These are phyloP conservation scores for Oncorhynchus gorbuscha DNA, from an alignment of 2,113 vertebrate species.

Conservation along the genomic window DNA sequence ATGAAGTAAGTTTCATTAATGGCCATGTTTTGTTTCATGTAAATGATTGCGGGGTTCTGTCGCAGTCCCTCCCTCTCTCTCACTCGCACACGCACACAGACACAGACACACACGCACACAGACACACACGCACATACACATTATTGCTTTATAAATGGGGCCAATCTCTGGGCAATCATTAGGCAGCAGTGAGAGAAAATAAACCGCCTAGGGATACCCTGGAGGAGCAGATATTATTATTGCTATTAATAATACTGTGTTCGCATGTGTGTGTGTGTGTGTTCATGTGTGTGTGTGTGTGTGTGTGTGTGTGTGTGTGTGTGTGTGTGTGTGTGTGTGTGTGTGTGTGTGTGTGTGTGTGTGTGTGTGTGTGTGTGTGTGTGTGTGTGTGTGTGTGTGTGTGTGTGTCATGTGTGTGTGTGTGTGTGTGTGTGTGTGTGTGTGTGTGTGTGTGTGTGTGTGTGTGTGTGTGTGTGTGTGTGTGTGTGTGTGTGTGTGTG, in stretches of 20 bases:
- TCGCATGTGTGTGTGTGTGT: conserved; percentile 19
- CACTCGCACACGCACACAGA: conserved; percentile 19
- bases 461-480: conserved; percentile 36
- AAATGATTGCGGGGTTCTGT: background rate
- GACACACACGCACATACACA: conserved; percentile 6
- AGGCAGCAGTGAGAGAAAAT: conserved; percentile 42
- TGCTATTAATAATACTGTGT: conserved; percentile 47
- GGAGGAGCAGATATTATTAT: conserved; percentile 36
- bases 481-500: conserved; percentile 42
- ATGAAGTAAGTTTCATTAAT: no score
- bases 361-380: conserved; percentile 33
- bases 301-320: conserved; percentile 38
- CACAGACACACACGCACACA: conserved; percentile 17
- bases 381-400: conserved; percentile 35
- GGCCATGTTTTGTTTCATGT: no score
- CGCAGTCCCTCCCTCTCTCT: conserved; percentile 8
- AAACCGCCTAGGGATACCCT: conserved; percentile 30
- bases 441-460: conserved; percentile 44
- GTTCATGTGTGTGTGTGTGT: conserved; percentile 31
- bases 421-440: conserved; percentile 35
- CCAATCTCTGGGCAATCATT: conserved; percentile 30
- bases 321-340: conserved; percentile 37
- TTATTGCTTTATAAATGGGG: background rate
- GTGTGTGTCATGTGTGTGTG: conserved; percentile 27
- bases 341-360: conserved; percentile 44